These are phyloP conservation scores for Scaeva pyrastri DNA, from an alignment of 2,888 invertebrate species.

Conservation along the genomic window DNA sequence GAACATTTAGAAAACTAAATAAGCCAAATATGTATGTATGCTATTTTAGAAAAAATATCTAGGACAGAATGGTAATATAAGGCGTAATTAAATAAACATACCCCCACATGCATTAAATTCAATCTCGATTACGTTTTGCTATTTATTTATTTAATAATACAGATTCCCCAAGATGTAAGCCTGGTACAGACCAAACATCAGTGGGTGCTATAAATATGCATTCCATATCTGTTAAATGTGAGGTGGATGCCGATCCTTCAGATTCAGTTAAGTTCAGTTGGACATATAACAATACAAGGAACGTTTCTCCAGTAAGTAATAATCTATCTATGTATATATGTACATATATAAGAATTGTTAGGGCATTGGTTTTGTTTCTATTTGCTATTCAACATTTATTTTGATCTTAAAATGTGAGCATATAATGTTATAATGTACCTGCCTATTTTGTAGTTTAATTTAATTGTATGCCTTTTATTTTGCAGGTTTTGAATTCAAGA, in stretches of 20 bases:
- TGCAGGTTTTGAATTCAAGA: slow-evolving; percentile 84
- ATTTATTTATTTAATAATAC: slow-evolving; percentile 60
- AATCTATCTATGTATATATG: neutral
- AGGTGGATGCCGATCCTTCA: slow-evolving; percentile 91
- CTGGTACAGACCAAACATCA: slow-evolving; percentile 89
- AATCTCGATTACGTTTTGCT: neutral
- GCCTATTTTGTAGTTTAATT: slow-evolving; percentile 33
- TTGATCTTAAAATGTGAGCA: slow-evolving; percentile 1
- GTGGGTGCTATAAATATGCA: slow-evolving; percentile 90
- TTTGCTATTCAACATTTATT: slow-evolving; percentile 36
- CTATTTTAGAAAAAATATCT: no score
- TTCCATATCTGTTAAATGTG: slow-evolving; percentile 90
- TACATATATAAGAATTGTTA: no score
- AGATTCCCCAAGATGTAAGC: slow-evolving; percentile 92
- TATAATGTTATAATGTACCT: neutral
- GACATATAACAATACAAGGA: slow-evolving; percentile 92
- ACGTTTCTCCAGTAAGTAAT: slow-evolving; percentile 88
- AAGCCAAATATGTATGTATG: no score
- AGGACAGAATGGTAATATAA: no score
- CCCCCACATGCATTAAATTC: no score
- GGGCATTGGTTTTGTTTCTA: neutral
- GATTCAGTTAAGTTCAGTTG: slow-evolving; percentile 91
- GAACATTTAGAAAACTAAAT: no score
- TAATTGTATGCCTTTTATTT: neutral
- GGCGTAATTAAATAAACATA: no score